phyloP scores from a whole-genome alignment of 2,113 vertebrate genomes.

The Bos indicus region DNA sequence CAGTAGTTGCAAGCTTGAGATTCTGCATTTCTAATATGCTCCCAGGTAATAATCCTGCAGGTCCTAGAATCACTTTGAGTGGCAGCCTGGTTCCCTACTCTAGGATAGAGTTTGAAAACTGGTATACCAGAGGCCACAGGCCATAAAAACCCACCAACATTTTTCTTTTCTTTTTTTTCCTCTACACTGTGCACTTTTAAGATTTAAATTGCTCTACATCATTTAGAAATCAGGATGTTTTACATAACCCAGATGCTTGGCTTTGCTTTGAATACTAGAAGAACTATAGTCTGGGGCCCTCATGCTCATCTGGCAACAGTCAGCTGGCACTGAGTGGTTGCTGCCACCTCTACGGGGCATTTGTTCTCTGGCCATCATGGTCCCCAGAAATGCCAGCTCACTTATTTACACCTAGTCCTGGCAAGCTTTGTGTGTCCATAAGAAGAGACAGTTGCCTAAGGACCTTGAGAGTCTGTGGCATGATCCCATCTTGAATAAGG shows the following conservation, averaged over 20 bases:
- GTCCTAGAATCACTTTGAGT: background rate
- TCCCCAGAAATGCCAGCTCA: background rate
- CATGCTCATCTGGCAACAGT: background rate
- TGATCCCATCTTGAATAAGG: background rate
- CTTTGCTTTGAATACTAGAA: background rate
- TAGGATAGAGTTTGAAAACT: background rate
- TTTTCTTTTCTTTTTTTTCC: background rate
- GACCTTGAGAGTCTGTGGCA: background rate
- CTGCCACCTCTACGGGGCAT: accelerated
- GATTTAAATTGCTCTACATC: background rate
- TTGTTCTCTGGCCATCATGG: background rate
- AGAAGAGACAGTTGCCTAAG: background rate
- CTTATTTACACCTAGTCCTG: background rate
- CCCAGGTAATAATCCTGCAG: background rate
- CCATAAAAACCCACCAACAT: background rate
- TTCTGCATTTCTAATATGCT: background rate
- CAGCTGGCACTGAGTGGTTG: no score
- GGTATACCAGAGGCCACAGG: background rate
- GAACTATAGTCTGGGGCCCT: background rate
- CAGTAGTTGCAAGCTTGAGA: background rate
- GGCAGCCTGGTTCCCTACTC: background rate
- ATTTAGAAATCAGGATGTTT: background rate
- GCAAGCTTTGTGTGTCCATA: background rate
- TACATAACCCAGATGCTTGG: background rate
- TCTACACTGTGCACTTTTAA: background rate